phyloP scores from a whole-genome alignment of 2,113 vertebrate genomes.

The Suricata suricatta region DNA sequence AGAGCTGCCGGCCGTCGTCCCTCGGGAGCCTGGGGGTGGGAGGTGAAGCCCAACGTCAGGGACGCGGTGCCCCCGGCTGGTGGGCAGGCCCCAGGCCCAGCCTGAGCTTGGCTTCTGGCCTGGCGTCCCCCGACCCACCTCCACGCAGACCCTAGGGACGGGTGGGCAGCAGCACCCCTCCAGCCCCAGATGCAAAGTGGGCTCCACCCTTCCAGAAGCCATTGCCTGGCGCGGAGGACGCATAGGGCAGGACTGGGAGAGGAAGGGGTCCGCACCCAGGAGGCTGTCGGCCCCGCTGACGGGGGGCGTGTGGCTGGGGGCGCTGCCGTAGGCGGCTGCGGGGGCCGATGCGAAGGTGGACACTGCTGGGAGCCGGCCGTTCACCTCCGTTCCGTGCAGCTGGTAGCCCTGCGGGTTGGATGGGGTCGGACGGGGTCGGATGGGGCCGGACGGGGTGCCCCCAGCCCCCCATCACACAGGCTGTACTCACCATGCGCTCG shows the following conservation, averaged over 20 bases:
- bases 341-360: constrained; percentile 89
- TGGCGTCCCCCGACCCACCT: rapidly evolving
- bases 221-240: rapidly evolving
- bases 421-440: too few relatives aligned
- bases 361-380: constrained; percentile 87
- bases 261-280: constrained; percentile 86
- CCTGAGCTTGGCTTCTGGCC: rapidly evolving
- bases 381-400: constrained; percentile 94
- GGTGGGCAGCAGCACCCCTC: not conserved
- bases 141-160: not conserved
- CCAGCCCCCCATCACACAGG: rapidly evolving
- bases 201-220: too few relatives aligned
- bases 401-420: constrained; percentile 84
- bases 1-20: constrained; percentile 94
- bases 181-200: not conserved
- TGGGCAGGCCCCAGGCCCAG: not conserved
- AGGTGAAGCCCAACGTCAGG: not conserved
- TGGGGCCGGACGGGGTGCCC: rapidly evolving
- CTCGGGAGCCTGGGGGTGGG: constrained; percentile 89
- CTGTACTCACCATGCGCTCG: constrained; percentile 92
- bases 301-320: constrained; percentile 93
- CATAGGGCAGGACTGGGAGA: too few relatives aligned
- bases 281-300: constrained; percentile 92
- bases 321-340: constrained; percentile 87
- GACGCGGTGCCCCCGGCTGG: rapidly evolving